phyloP scores from a whole-genome alignment of 2,113 vertebrate species.

The Brienomyrus brachyistius region DNA sequence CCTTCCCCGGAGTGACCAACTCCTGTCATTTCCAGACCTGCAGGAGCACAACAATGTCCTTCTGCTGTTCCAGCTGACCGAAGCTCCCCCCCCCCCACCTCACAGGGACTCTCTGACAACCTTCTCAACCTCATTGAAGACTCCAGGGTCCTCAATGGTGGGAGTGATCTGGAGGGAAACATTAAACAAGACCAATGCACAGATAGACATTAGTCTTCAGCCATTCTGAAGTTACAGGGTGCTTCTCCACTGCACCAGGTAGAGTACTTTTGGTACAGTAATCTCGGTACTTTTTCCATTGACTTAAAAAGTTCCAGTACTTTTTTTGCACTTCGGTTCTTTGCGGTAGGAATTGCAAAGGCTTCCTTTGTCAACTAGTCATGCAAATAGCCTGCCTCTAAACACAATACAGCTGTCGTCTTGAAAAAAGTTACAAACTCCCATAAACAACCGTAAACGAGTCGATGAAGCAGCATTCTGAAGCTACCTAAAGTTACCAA shows the following conservation, averaged over 20 bases:
- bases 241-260: not conserved
- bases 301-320: not conserved
- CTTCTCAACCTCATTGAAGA: slow-evolving; percentile 77
- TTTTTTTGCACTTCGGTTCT: too few species aligned
- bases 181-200: not conserved
- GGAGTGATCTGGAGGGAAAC: slow-evolving; percentile 68
- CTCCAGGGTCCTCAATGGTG: slow-evolving; percentile 83
- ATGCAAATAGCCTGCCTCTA: not conserved
- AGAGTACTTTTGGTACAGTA: not conserved
- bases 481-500: too few species aligned
- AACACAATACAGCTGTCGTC: not conserved
- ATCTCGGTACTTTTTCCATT: not conserved
- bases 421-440: not conserved
- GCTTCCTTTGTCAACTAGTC: not conserved
- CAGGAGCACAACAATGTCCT: not conserved
- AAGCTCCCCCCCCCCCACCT: not conserved
- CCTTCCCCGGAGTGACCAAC: not conserved
- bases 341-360: too few species aligned
- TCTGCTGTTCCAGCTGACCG: not conserved
- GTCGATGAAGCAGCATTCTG: too few species aligned
- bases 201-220: not conserved
- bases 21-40: too few species aligned
- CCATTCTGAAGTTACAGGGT: not conserved
- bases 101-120: slow-evolving; percentile 46
- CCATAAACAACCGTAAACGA: not conserved